Conservation (phyloP, 2,113 vertebrate genomes). For the Megaptera novaeangliae region DNA sequence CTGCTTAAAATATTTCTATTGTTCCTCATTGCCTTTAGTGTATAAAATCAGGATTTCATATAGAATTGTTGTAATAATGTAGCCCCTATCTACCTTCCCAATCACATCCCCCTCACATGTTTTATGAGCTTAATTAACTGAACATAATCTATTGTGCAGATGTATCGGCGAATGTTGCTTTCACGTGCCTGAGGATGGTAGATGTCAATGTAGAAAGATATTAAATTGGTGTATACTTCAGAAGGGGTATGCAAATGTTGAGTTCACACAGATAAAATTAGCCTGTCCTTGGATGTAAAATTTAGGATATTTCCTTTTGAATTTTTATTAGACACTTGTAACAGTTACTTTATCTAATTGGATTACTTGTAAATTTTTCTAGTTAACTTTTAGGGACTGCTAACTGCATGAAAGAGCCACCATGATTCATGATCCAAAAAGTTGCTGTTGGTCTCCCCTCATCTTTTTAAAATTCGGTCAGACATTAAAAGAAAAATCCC, state of each 20-base stretch:
- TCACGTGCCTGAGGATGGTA: not conserved
- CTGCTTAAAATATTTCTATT: slow-evolving; percentile 16
- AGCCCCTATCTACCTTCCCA: not conserved
- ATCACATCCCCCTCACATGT: not conserved
- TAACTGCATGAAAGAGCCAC: not conserved
- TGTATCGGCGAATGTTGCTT: not conserved
- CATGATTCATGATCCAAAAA: slow-evolving; percentile 1
- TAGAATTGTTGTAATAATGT: not conserved
- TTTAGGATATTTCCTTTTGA: slow-evolving; percentile 1
- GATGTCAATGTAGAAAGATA: not conserved
- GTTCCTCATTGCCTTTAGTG: not conserved
- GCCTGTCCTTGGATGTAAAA: slow-evolving; percentile 20
- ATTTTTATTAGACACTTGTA: not conserved
- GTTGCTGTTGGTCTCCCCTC: not conserved
- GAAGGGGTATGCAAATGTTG: not conserved
- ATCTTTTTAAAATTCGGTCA: slow-evolving; percentile 37
- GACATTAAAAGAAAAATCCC: slow-evolving; percentile 27
- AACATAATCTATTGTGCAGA: not conserved
- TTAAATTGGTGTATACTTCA: not conserved
- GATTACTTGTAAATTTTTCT: slow-evolving; percentile 29
- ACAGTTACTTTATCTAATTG: slow-evolving; percentile 20
- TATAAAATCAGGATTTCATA: not conserved
- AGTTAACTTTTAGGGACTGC: slow-evolving; percentile 9
- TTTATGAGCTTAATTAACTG: not conserved
- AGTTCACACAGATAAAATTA: slow-evolving; percentile 13